Evolutionary conservation across 2,888 invertebrate species (phyloP).

Genomic region (Drosophila macrospina): DNA sequence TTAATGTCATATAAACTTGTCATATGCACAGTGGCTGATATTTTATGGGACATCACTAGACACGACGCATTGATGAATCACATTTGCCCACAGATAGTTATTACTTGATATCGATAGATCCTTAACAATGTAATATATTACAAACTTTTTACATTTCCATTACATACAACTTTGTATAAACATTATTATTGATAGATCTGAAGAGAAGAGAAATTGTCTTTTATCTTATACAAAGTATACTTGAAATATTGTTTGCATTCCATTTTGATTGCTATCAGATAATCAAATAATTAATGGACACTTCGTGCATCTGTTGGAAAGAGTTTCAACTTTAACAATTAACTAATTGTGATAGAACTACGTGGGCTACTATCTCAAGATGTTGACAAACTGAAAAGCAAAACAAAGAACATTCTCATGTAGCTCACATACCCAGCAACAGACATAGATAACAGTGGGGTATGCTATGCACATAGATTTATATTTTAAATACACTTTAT

Average conservation of each 20-base stretch:
- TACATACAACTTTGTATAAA: background rate
- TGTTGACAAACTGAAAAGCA: constrained; percentile 27
- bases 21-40: constrained; percentile 14
- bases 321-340: constrained; percentile 30
- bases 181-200: background rate
- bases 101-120: background rate
- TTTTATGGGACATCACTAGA: constrained; percentile 15
- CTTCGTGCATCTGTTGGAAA: constrained; percentile 13
- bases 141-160: background rate
- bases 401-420: constrained; percentile 19
- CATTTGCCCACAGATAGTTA: background rate
- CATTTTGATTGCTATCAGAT: constrained; percentile 25
- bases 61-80: constrained; percentile 36
- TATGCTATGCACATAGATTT: too few species aligned
- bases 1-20: constrained; percentile 30
- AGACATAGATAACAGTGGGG: background rate
- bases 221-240: background rate
- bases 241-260: constrained; percentile 23
- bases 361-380: constrained; percentile 33
- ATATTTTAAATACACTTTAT: too few species aligned
- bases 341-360: constrained; percentile 45
- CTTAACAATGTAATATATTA: background rate
- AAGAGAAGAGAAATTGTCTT: constrained; percentile 7
- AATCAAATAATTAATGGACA: constrained; percentile 39
- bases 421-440: constrained; percentile 22